Evolutionary conservation across 1,140 invertebrate genomes (phyloP).

Genomic region (Riptortus pedestris): DNA sequence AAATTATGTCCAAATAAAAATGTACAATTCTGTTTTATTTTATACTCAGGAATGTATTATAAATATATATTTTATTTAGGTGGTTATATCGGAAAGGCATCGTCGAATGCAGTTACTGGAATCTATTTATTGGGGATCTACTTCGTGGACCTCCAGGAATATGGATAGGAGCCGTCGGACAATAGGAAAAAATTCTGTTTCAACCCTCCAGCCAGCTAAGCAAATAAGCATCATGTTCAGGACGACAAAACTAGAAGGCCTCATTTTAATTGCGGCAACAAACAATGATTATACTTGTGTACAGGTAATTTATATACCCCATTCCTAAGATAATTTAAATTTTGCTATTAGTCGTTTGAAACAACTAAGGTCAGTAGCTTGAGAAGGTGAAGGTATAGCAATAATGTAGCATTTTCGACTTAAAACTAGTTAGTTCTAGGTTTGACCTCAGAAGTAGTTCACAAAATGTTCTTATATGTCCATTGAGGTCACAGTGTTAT

Average conservation of each 20-base stretch:
- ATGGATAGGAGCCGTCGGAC: conserved; percentile 25
- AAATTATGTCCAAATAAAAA: too few relatives aligned
- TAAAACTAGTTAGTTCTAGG: too few relatives aligned
- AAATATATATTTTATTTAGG: conserved; percentile 48
- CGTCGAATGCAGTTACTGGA: conserved; percentile 72
- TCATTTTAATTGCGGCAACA: conserved; percentile 70
- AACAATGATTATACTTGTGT: conserved; percentile 79
- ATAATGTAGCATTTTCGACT: too few relatives aligned
- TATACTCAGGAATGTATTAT: too few relatives aligned
- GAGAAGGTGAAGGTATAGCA: too few relatives aligned
- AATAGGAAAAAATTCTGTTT: conserved; percentile 8
- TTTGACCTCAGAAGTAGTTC: too few relatives aligned
- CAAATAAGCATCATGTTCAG: conserved; percentile 69
- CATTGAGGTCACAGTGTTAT: too few relatives aligned
- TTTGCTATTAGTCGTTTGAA: too few relatives aligned
- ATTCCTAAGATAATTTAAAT: not conserved
- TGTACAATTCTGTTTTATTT: too few relatives aligned
- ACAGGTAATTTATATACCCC: conserved; percentile 44
- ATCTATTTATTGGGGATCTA: conserved; percentile 59
- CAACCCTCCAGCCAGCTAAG: conserved; percentile 45
- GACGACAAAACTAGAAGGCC: conserved; percentile 61
- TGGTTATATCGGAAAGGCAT: conserved; percentile 71
- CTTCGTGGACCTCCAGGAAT: conserved; percentile 44
- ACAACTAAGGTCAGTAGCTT: too few relatives aligned
- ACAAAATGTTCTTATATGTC: too few relatives aligned